Percentiles rank a stretch among this genome's conserved stretches.
These are phyloP conservation scores for Butastur rufipennis DNA, from an alignment of 2,113 vertebrate species.

Conservation along the genomic window DNA sequence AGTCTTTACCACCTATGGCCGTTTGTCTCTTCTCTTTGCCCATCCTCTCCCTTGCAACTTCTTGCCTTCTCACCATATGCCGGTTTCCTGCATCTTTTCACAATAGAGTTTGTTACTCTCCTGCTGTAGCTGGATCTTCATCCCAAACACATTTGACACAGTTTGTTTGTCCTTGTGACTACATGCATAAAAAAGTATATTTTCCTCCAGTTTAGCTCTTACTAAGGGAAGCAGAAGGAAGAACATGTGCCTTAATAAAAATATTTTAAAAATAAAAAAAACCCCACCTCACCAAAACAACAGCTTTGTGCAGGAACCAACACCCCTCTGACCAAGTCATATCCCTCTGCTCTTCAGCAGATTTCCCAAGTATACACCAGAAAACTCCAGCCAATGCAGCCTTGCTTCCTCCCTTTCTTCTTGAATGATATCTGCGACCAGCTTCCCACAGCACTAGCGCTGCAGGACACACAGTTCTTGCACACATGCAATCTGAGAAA, in stretches of 20 bases:
- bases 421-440: neutral
- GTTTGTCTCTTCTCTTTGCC: neutral
- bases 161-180: neutral
- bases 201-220: neutral
- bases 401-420: neutral
- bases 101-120: neutral
- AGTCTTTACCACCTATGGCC: neutral
- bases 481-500: neutral
- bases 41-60: neutral
- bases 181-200: neutral
- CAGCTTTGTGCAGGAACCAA: neutral
- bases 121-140: neutral
- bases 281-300: neutral
- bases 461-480: neutral
- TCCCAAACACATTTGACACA: neutral
- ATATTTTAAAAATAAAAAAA: neutral
- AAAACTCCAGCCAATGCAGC: neutral
- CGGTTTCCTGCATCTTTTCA: neutral
- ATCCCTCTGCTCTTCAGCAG: neutral
- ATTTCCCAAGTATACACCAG: neutral
- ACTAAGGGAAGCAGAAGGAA: neutral
- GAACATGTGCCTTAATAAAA: neutral
- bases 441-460: accelerated
- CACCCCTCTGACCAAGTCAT: neutral
- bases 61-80: neutral